Conservation (phyloP, 53 echinoderm and acorn worm species). For the Antedon mediterranea region DNA sequence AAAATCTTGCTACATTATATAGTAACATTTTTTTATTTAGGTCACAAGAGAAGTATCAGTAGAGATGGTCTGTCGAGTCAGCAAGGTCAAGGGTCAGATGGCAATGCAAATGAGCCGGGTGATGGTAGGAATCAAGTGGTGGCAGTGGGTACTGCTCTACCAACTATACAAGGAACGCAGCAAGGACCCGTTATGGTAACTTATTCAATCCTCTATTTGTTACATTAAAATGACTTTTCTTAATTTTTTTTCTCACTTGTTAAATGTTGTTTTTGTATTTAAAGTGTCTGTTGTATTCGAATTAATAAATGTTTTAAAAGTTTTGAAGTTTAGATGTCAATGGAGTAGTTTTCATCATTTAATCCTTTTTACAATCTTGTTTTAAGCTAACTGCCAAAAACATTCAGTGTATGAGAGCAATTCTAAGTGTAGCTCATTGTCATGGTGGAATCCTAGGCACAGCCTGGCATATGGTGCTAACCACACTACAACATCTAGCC, state of each 20-base stretch:
- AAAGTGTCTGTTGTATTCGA: too few species aligned
- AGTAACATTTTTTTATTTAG: slow-evolving; percentile 15
- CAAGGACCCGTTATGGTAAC: slow-evolving; percentile 98
- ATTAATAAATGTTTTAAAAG: too few species aligned
- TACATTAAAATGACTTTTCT: too few species aligned
- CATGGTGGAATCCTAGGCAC: slow-evolving; percentile 83
- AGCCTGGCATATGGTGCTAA: slow-evolving; percentile 83
- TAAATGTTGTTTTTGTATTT: too few species aligned
- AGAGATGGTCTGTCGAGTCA: slow-evolving; percentile 42
- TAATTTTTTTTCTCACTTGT: too few species aligned
- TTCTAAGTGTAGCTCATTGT: slow-evolving; percentile 75
- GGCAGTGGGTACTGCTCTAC: slow-evolving; percentile 79
- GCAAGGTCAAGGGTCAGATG: slow-evolving; percentile 27
- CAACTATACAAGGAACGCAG: slow-evolving; percentile 68
- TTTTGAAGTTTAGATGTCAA: too few species aligned
- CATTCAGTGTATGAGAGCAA: slow-evolving; percentile 97
- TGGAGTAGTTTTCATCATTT: too few species aligned
- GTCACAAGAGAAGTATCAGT: slow-evolving; percentile 61
- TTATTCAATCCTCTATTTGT: too few species aligned
- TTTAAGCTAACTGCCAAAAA: slow-evolving; percentile 58
- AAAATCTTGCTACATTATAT: not conserved
- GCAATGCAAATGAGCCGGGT: slow-evolving; percentile 30
- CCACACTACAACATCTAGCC: slow-evolving; percentile 84
- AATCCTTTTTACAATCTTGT: too few species aligned
- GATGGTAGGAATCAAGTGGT: slow-evolving; percentile 91